Evolutionary conservation across 1,140 invertebrate species (phyloP).

Genomic region (Pachypsylla venusta): DNA sequence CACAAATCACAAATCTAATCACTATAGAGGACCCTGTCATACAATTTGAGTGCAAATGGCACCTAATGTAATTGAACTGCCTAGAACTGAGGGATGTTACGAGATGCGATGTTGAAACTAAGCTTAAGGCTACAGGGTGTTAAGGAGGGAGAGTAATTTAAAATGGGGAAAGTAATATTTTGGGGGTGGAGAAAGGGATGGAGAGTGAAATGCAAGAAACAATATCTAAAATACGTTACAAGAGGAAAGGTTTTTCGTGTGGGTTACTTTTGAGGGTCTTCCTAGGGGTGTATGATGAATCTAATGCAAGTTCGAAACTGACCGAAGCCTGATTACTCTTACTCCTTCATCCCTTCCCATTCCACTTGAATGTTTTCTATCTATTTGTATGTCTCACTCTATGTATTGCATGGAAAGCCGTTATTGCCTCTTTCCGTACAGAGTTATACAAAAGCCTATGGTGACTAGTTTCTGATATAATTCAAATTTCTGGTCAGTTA

Average conservation of each 20-base stretch:
- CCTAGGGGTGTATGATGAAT: not conserved
- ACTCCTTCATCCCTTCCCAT: not conserved
- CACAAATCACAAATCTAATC: too few relatives aligned
- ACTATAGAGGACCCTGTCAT: too few relatives aligned
- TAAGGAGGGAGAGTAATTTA: too few relatives aligned
- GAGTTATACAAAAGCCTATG: not conserved
- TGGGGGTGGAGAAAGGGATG: not conserved
- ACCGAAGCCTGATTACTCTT: slow-evolving; percentile 3
- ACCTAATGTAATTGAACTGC: too few relatives aligned
- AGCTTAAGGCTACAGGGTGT: too few relatives aligned
- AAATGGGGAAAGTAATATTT: not conserved
- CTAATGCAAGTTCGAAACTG: slow-evolving; percentile 1
- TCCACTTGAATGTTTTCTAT: not conserved
- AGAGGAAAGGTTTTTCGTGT: not conserved
- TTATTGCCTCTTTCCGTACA: not conserved
- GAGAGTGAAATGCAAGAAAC: not conserved
- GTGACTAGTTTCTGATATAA: not conserved
- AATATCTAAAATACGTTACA: not conserved
- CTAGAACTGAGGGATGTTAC: too few relatives aligned
- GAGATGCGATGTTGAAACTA: too few relatives aligned
- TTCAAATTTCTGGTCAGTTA: too few relatives aligned
- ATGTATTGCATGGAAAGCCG: too few relatives aligned
- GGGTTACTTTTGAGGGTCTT: slow-evolving; percentile 7
- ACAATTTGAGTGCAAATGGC: too few relatives aligned
- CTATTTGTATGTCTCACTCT: not conserved